These are phyloP conservation scores for Marronus borbonicus DNA, from an alignment of 2,888 invertebrate genomes.

Conservation along the genomic window DNA sequence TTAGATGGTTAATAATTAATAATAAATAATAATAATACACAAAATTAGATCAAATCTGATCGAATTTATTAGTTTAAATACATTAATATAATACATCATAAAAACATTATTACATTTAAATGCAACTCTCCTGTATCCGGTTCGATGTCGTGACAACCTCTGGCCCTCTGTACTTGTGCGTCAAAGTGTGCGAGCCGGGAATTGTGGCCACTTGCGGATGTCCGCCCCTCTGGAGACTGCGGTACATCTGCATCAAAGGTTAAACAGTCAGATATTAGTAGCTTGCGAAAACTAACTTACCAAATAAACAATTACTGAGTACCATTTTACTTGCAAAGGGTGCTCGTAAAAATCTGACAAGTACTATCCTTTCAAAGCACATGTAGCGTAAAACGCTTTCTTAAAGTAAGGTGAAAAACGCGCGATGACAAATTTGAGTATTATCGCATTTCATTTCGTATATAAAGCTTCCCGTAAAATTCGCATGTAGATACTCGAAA, in stretches of 20 bases:
- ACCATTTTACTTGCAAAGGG: no score
- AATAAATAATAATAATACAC: constrained; percentile 6
- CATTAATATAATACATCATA: constrained; percentile 69
- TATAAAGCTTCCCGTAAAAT: no score
- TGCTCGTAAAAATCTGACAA: no score
- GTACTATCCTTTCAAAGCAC: not conserved
- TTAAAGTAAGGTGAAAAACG: no score
- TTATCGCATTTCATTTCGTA: no score
- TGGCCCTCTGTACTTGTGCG: constrained; percentile 85
- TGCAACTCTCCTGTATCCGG: constrained; percentile 92
- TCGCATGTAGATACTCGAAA: no score
- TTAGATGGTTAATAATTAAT: not conserved
- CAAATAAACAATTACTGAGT: no score
- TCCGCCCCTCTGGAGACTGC: constrained; percentile 76
- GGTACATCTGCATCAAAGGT: constrained; percentile 79
- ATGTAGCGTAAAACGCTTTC: no score
- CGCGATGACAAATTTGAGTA: no score
- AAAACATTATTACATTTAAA: constrained; percentile 76
- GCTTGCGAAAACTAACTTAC: not conserved
- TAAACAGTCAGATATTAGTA: constrained; percentile 7
- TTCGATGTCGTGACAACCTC: constrained; percentile 91
- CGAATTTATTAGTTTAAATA: constrained; percentile 62
- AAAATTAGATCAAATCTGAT: constrained; percentile 51
- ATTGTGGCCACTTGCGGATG: constrained; percentile 61
- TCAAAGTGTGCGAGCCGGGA: constrained; percentile 81